A percentile compares a stretch with the other conserved stretches of the same genome.
Conservation (phyloP, 2,797 vertebrate genomes). For the Poliocrania exsul region DNA sequence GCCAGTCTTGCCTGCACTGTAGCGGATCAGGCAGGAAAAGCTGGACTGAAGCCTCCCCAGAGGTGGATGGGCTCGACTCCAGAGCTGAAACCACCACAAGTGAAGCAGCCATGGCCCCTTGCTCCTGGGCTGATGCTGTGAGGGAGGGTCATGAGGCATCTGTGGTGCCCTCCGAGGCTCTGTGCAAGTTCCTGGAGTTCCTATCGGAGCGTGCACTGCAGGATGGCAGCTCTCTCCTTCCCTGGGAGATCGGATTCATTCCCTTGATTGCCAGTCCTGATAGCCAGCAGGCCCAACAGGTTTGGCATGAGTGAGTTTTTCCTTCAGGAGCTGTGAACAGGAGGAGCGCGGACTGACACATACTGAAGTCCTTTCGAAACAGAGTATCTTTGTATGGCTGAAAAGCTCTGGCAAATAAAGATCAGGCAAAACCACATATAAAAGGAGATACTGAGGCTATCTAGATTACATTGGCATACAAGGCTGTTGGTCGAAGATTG, state of each 20-base stretch:
- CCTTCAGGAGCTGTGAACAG: background rate
- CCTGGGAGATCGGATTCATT: background rate
- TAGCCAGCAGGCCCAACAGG: background rate
- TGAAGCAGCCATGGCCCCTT: background rate
- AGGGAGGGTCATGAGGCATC: fast-evolving
- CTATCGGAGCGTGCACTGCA: fast-evolving
- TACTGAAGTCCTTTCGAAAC: background rate
- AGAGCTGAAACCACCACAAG: fast-evolving
- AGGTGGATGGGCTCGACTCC: fast-evolving
- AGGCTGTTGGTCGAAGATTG: background rate
- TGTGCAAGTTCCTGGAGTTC: background rate
- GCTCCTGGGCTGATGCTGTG: background rate
- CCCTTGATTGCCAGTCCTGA: background rate
- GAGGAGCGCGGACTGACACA: background rate
- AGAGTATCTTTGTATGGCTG: background rate
- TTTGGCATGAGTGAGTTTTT: background rate
- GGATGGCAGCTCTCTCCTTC: background rate
- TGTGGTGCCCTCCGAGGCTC: background rate
- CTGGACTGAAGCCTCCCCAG: fast-evolving
- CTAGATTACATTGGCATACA: background rate
- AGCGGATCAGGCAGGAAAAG: no score
- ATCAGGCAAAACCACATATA: fast-evolving
- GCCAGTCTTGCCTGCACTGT: fast-evolving
- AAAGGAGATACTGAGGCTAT: background rate
- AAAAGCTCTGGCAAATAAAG: background rate